Conservation (phyloP, 2,113 vertebrate genomes). For the Oryzias celebensis region DNA sequence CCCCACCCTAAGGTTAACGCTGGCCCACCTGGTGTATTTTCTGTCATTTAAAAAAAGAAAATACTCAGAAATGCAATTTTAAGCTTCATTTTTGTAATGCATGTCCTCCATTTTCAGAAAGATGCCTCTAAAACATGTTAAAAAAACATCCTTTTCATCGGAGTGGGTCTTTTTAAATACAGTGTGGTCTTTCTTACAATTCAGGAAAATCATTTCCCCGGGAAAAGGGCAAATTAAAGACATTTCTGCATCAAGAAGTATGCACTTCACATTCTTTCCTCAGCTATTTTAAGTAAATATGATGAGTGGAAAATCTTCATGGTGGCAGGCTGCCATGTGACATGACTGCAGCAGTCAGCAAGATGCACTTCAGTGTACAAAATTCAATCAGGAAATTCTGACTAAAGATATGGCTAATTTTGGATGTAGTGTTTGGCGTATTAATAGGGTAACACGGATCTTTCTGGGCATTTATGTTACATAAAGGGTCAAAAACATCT, state of each 20-base stretch:
- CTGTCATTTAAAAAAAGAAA: too few relatives aligned
- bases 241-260: slow-evolving; percentile 10
- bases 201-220: slow-evolving; percentile 31
- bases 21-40: too few relatives aligned
- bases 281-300: slow-evolving; percentile 21
- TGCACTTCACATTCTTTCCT: slow-evolving; percentile 24
- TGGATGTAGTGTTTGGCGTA: slow-evolving; percentile 46
- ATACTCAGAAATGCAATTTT: too few relatives aligned
- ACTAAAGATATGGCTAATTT: slow-evolving; percentile 40
- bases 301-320: slow-evolving; percentile 49
- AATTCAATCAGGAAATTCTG: slow-evolving; percentile 52
- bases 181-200: slow-evolving; percentile 45
- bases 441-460: slow-evolving; percentile 27
- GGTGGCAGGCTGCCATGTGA: slow-evolving; percentile 22
- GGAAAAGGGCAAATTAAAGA: slow-evolving; percentile 59
- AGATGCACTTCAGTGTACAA: slow-evolving; percentile 44
- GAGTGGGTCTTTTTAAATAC: slow-evolving; percentile 28
- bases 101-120: too few relatives aligned
- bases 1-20: too few relatives aligned
- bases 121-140: too few relatives aligned
- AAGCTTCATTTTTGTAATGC: too few relatives aligned
- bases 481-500: slow-evolving; percentile 10
- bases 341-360: slow-evolving; percentile 45
- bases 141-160: too few relatives aligned
- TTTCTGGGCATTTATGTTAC: slow-evolving; percentile 34